Evolutionary conservation across 2,113 vertebrate genomes (phyloP).

Genomic region (Poeciliopsis turrubarensis): DNA sequence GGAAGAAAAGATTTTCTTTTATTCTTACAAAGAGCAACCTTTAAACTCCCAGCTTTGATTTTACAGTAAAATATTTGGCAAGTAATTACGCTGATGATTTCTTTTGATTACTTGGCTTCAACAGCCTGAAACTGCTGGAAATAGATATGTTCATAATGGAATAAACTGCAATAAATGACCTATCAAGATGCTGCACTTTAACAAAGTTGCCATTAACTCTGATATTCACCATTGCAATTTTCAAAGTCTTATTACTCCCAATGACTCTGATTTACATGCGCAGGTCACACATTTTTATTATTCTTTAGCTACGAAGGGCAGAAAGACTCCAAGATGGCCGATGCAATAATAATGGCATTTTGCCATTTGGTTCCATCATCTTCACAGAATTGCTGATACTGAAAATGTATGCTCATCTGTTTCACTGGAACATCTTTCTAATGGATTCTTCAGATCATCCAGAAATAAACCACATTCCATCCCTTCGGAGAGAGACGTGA

Average conservation of each 20-base stretch:
- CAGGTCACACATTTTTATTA: neutral
- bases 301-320: conserved; percentile 5
- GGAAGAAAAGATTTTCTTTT: neutral
- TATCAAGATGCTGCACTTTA: no score
- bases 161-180: neutral
- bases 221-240: no score
- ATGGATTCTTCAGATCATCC: conserved; percentile 27
- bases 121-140: neutral
- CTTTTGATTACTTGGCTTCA: neutral
- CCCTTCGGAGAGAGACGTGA: neutral
- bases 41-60: conserved; percentile 4
- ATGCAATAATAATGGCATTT: neutral
- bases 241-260: neutral
- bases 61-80: neutral
- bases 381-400: conserved; percentile 19
- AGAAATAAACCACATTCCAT: conserved; percentile 12
- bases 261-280: neutral
- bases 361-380: conserved; percentile 42
- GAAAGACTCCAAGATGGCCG: neutral
- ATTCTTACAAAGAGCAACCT: neutral
- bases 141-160: neutral
- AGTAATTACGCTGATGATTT: no score
- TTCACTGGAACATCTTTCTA: conserved; percentile 29
- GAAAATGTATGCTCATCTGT: conserved; percentile 47
- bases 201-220: no score